Percentiles rank a stretch among this genome's conserved stretches.
phyloP scores from a whole-genome alignment of 2,113 vertebrate species.

The Puffinus mauretanicus region DNA sequence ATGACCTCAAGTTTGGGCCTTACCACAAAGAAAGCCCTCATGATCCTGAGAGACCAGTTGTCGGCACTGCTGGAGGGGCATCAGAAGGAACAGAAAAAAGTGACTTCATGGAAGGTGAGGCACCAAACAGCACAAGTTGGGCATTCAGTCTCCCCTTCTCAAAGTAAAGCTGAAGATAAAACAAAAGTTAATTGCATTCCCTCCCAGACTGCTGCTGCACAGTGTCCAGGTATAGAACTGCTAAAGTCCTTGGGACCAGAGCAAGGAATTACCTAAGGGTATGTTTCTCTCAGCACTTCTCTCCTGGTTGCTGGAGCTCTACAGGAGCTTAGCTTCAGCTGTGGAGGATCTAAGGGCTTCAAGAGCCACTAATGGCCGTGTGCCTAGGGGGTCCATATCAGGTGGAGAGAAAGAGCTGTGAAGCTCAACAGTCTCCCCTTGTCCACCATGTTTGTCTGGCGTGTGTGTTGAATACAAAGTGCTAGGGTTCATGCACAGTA shows the following conservation, averaged over 20 bases:
- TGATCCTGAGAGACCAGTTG: constrained; percentile 86
- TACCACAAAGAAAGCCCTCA: constrained; percentile 87
- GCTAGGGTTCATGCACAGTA: not conserved
- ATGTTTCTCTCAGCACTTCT: not conserved
- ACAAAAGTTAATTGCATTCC: not conserved
- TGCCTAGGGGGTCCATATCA: not conserved
- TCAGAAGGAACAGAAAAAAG: constrained; percentile 78
- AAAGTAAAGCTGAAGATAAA: not conserved
- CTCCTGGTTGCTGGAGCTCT: not conserved
- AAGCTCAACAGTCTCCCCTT: not conserved
- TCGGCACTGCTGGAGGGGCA: constrained; percentile 85
- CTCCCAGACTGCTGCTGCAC: not conserved
- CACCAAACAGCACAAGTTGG: not conserved
- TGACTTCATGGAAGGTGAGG: constrained; percentile 81
- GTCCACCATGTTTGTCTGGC: not conserved
- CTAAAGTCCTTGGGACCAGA: not conserved
- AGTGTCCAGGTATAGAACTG: not conserved
- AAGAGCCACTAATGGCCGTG: not conserved
- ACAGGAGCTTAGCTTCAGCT: not conserved
- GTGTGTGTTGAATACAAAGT: not conserved
- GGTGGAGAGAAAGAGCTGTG: not conserved
- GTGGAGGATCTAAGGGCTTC: not conserved
- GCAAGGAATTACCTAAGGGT: not conserved
- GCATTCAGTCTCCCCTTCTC: not conserved
- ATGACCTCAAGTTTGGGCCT: constrained; percentile 84